These are phyloP conservation scores for Mus minutoides DNA, from an alignment of 2,797 vertebrate genomes.

Conservation along the genomic window DNA sequence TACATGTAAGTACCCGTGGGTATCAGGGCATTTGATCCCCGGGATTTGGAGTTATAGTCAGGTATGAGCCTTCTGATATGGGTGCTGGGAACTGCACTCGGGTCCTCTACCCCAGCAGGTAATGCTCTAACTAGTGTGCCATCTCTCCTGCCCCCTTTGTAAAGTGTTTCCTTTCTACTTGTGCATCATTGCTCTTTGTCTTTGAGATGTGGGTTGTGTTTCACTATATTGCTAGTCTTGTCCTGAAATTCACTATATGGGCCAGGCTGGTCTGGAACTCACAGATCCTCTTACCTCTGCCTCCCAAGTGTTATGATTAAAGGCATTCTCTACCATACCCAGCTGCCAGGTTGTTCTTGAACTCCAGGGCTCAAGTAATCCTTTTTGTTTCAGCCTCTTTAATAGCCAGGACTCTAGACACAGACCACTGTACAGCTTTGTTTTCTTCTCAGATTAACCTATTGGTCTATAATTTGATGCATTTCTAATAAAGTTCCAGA, in stretches of 20 bases:
- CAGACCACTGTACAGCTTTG: neutral
- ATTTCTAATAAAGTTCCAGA: rapidly evolving
- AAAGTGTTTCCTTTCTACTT: neutral
- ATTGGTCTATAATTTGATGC: rapidly evolving
- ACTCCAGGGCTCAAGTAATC: neutral
- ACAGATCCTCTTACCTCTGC: neutral
- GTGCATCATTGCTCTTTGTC: neutral
- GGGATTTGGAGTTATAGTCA: neutral
- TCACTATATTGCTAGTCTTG: neutral
- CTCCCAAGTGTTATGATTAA: neutral
- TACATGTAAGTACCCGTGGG: neutral
- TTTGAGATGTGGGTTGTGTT: neutral
- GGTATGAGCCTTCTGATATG: neutral
- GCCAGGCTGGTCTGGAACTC: neutral
- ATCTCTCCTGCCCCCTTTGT: neutral
- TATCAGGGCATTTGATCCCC: neutral
- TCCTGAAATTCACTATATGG: neutral
- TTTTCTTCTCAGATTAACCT: neutral
- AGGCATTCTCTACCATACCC: neutral
- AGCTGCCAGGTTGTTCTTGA: neutral
- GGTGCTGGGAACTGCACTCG: neutral
- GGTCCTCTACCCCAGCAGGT: neutral
- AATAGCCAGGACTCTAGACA: neutral
- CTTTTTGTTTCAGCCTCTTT: neutral
- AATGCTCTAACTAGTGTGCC: neutral